Evolutionary conservation across 2,797 vertebrate genomes (phyloP).

Genomic region (Clangula hyemalis): DNA sequence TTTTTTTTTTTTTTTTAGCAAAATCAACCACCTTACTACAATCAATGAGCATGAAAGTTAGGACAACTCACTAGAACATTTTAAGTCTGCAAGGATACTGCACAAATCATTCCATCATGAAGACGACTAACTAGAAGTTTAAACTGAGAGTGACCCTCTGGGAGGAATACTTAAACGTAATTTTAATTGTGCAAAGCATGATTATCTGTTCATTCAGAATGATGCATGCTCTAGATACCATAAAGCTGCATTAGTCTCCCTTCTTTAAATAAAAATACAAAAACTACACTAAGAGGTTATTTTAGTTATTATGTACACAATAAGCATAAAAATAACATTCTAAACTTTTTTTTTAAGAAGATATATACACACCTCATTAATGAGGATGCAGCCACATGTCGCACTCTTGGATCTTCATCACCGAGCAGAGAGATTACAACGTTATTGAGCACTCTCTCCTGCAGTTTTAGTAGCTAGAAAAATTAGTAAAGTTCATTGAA

Average conservation of each 20-base stretch:
- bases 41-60: no score
- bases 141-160: not conserved
- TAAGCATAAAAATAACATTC: not conserved
- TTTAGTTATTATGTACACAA: not conserved
- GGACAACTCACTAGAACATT: not conserved
- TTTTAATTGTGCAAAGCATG: not conserved
- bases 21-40: no score
- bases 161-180: not conserved
- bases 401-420: slow-evolving; percentile 94
- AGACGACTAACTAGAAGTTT: not conserved
- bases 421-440: slow-evolving; percentile 91
- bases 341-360: not conserved
- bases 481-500: not conserved
- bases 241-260: not conserved
- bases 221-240: not conserved
- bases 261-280: not conserved
- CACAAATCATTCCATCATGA: not conserved
- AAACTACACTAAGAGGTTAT: not conserved
- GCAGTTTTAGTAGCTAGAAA: slow-evolving; percentile 87
- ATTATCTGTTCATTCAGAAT: not conserved
- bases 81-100: not conserved
- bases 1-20: no score
- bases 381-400: slow-evolving; percentile 89
- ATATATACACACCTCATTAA: slow-evolving; percentile 84
- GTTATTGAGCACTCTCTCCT: slow-evolving; percentile 88